These are phyloP conservation scores for Podarcis siculus DNA, from an alignment of 2,797 vertebrate species.

Conservation along the genomic window DNA sequence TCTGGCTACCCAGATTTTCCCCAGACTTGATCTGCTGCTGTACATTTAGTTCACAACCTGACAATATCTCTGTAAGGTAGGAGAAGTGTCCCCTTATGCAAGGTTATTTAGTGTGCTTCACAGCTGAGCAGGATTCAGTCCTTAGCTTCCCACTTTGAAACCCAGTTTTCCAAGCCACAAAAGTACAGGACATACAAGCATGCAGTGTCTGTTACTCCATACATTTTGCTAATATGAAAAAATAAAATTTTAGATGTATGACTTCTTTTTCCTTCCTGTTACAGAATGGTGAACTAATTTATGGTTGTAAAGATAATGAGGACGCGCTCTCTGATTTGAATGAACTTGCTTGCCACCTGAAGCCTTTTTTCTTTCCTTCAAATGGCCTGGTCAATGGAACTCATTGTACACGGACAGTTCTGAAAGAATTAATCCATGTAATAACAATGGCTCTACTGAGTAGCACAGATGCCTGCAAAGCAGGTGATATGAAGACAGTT, in stretches of 20 bases:
- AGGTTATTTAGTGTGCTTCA: not conserved
- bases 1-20: not conserved
- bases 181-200: not conserved
- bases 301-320: conserved; percentile 89
- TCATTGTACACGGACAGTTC: conserved; percentile 83
- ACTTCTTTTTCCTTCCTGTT: conserved; percentile 3
- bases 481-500: conserved; percentile 75
- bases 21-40: not conserved
- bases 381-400: conserved; percentile 85
- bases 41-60: not conserved
- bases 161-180: not conserved
- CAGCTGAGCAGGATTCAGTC: not conserved
- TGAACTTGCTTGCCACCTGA: conserved; percentile 88
- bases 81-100: not conserved
- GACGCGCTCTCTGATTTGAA: conserved; percentile 86
- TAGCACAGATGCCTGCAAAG: conserved; percentile 79
- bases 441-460: conserved; percentile 88
- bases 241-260: not conserved
- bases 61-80: not conserved
- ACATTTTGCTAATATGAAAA: not conserved
- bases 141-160: not conserved
- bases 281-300: conserved; percentile 94
- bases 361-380: conserved; percentile 90
- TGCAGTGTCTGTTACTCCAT: not conserved
- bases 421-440: conserved; percentile 92